Conservation (phyloP, 2,888 invertebrate species). For the Desoria tigrina region DNA sequence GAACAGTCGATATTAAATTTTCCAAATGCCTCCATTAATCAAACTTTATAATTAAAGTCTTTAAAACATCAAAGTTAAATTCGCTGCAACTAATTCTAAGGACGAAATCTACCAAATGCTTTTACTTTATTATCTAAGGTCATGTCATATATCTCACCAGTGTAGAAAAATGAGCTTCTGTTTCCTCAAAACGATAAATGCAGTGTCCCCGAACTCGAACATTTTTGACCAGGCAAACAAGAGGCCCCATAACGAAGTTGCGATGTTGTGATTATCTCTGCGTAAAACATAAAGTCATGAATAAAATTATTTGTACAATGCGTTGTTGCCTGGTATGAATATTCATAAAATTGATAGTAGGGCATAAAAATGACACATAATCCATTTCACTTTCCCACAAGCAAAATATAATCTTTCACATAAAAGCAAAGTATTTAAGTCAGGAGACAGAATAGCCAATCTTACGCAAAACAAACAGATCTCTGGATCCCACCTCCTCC, state of each 20-base stretch:
- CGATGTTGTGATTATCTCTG: slow-evolving; percentile 49
- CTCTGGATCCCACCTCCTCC: slow-evolving; percentile 78
- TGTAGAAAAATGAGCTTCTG: slow-evolving; percentile 50
- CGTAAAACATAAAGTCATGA: neutral
- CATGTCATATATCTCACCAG: slow-evolving; percentile 46
- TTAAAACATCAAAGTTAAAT: no score
- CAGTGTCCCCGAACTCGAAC: slow-evolving; percentile 48
- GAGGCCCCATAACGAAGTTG: slow-evolving; percentile 49
- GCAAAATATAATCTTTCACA: no score
- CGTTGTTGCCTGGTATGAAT: neutral
- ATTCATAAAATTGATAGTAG: neutral
- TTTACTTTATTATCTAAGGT: no score
- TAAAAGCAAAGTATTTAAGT: no score
- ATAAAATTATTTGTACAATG: slow-evolving; percentile 4
- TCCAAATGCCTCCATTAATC: no score
- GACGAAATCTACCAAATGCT: no score
- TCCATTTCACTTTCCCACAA: neutral
- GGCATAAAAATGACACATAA: neutral
- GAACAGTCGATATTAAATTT: no score
- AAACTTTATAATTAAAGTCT: no score
- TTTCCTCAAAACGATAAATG: slow-evolving; percentile 49
- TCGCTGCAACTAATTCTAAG: no score
- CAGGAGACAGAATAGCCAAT: no score
- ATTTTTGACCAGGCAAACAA: slow-evolving; percentile 50
- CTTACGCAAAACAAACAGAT: slow-evolving; percentile 93